Base-by-base conservation (phyloP, 2,888 invertebrate species). In the Punctoribates punctum region DNA sequence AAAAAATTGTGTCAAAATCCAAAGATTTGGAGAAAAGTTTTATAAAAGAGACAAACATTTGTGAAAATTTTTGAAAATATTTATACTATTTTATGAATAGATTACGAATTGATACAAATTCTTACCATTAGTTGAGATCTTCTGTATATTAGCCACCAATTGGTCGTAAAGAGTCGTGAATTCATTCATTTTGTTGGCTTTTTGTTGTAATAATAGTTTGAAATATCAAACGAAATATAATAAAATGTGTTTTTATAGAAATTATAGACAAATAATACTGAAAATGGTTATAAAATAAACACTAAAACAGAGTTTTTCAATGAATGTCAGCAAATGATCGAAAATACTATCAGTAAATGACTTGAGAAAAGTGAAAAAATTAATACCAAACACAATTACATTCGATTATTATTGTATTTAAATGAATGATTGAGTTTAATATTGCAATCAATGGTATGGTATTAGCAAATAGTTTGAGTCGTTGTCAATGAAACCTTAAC, bases 121-220 rank as follows among this genome's bases (percentile, higher is more conserved):
- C 13, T 20, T 70, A 70, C 70, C 46, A 70, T 70, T 70, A 13
- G 38, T 23, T 70, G 70, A 70, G 4, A 70, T 70, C 42, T 70
- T 42, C 20, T 70, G 70, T 15, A 70, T 70, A 46, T 70, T 46
- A 25, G 70, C 20, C 23, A 70, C 42, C 70, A 46, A 70, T 42
- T n/a, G 23, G 25, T 70, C 42, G 1, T 42, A 70, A n/a, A 70
- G 23, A 70, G 11, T 23, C 23, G 42, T 70, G 23, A 70, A 70
- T 20, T 70, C 29, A 34, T 65, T 65, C 62, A 65, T 65, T 65
- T 34, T 65, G 8, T 65, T 34, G 0, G 29, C 5, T 17, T 17
- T 23, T 29, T 65, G 17, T 17, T 15, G 3, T 27, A 62, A 29
- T 5, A 23, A 4, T 23, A 20, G 29, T 34, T 23, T 9, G 29